phyloP scores from a whole-genome alignment of 2,888 invertebrate genomes.

The Dynastes maya region DNA sequence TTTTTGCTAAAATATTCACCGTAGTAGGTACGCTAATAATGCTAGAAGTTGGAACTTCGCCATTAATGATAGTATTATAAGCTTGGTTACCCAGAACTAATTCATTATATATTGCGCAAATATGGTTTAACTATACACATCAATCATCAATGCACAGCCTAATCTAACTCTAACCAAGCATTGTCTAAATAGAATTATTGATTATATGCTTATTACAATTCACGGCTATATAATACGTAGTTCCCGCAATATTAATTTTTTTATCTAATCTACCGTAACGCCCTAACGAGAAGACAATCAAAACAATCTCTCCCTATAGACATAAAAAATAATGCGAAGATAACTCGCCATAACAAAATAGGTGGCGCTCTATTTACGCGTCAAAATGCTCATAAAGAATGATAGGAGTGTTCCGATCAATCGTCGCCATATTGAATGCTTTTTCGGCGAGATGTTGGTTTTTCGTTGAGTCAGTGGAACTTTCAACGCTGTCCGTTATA shows the following conservation, averaged over 20 bases:
- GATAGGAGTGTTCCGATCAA: slow-evolving; percentile 61
- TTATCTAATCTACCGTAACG: slow-evolving; percentile 16
- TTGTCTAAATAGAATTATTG: too few species aligned
- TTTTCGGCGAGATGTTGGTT: slow-evolving; percentile 58
- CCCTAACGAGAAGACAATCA: slow-evolving; percentile 25
- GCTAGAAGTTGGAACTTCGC: too few species aligned
- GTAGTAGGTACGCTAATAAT: too few species aligned
- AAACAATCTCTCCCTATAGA: slow-evolving; percentile 7
- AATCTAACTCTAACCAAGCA: too few species aligned
- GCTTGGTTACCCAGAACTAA: background rate
- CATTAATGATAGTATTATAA: too few species aligned
- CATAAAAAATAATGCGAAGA: slow-evolving; percentile 38
- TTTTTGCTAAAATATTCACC: too few species aligned
- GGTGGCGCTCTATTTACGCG: slow-evolving; percentile 55
- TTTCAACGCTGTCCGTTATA: slow-evolving; percentile 26
- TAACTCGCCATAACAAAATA: slow-evolving; percentile 32
- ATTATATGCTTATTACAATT: background rate
- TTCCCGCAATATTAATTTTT: slow-evolving; percentile 22
- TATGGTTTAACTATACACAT: background rate
- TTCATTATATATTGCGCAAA: background rate
- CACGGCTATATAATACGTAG: background rate
- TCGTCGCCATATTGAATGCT: slow-evolving; percentile 60
- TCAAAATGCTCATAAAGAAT: slow-evolving; percentile 63
- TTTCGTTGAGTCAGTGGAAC: slow-evolving; percentile 51
- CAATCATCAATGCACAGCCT: too few species aligned